A percentile compares a stretch with the other conserved stretches of the same genome.
These are phyloP conservation scores for Chrysemys picta DNA, from an alignment of 2,113 vertebrate species.

Conservation along the genomic window DNA sequence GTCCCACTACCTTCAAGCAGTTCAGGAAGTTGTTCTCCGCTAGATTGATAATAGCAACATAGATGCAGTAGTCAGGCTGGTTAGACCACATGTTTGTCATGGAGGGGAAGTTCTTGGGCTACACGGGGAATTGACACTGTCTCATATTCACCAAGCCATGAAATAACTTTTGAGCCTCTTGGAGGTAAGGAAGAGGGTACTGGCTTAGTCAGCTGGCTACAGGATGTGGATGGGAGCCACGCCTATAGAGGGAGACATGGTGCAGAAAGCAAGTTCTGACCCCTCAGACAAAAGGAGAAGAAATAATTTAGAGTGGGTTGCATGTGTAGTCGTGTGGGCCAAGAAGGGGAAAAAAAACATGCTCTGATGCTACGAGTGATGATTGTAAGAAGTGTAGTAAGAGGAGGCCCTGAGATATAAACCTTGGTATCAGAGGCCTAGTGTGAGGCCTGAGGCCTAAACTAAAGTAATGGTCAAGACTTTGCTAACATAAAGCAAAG, in stretches of 20 bases:
- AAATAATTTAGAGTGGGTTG: slow-evolving; percentile 34
- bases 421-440: no score
- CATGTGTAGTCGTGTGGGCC: not conserved
- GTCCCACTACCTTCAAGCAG: not conserved
- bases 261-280: not conserved
- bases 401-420: no score
- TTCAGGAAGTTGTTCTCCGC: slow-evolving; percentile 14
- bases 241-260: not conserved
- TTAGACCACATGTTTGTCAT: not conserved
- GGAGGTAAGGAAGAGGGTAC: not conserved
- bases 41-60: fast-evolving
- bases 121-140: not conserved
- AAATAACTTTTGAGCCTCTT: not conserved
- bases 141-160: not conserved
- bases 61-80: not conserved
- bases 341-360: not conserved
- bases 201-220: not conserved
- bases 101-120: not conserved
- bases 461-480: no score
- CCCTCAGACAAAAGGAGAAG: not conserved
- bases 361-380: not conserved
- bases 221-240: not conserved
- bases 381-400: not conserved
- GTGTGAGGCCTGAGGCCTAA: no score
- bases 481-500: no score